Evolutionary conservation across 2,888 invertebrate species (phyloP).

Genomic region (Lasioglossum malachurum): DNA sequence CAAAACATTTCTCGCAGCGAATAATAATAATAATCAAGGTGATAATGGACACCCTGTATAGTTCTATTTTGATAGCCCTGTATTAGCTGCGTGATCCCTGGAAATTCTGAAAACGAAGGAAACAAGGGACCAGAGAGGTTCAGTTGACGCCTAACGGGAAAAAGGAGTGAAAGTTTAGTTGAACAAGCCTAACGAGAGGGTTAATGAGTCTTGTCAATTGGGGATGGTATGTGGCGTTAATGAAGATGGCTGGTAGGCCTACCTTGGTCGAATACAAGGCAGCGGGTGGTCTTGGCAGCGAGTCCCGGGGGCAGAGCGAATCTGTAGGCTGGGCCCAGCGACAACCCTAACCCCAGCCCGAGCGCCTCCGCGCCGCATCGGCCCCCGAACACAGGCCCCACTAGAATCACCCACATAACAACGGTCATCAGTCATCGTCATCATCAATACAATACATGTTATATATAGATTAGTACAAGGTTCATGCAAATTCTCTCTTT

Average conservation of each 20-base stretch:
- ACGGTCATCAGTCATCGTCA: conserved; percentile 78
- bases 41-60: background rate
- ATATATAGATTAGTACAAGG: conserved; percentile 14
- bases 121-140: background rate
- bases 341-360: conserved; percentile 84
- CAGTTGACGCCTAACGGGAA: background rate
- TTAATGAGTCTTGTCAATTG: conserved; percentile 30
- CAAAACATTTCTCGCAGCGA: too few relatives aligned
- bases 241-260: conserved; percentile 83
- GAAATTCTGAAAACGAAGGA: background rate
- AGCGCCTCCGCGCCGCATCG: conserved; percentile 85
- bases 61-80: background rate
- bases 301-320: conserved; percentile 85
- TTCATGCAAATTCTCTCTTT: conserved; percentile 33
- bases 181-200: background rate
- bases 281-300: conserved; percentile 85
- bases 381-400: conserved; percentile 85
- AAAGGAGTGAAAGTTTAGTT: background rate
- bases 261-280: conserved; percentile 86
- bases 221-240: conserved; percentile 59
- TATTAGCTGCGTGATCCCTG: background rate
- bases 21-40: background rate
- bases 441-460: conserved; percentile 24
- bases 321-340: conserved; percentile 85
- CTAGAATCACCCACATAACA: conserved; percentile 84